Base-by-base conservation (phyloP, 2,888 invertebrate species). In the Luffia ferchaultella region DNA sequence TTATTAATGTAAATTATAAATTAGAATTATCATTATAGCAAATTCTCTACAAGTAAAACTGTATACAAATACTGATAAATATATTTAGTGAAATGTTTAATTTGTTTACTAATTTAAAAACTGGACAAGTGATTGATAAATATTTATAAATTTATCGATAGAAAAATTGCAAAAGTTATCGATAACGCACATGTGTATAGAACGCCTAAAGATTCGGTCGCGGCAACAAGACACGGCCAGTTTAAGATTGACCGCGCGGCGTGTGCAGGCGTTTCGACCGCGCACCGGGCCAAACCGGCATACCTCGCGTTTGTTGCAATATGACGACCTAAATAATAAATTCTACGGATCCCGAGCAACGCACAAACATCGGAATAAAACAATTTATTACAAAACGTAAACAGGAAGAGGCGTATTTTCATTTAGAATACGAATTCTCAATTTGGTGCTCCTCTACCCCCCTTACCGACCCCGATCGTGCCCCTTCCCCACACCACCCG, bases 371-470 rank as follows among this genome's bases (percentile, higher is more conserved):
- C 64, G 68, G 66, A 73, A 74, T 79, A 73, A 79, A 82, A 80
- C 80, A 82, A 83, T 82, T 82, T 83, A 80, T 82, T 76, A 80
- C 77, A 76, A 82, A 83, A 82, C 79, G 80, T 82, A 82, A 82
- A 82, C 82, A 82, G 83, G 83, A 83, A 83, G 79, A 74, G 72
- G 67, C 71, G 79, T 79, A 82, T 80, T 80, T 82, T 83, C 82
- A 83, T 82, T 82, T 80, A 79, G 80, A 82, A 78, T 80, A 79
- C 80, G 80, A 80, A 76, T 78, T 72, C 73, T 66, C 68, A 70
- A 73, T 68, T 66, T 52, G 51, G 46, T 42, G 16, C 17, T 12
- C 46, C 46, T 30, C 47, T 16, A 68, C 64, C 62, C 62, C 64
- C 59, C 56, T 59, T 12, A 30, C 30, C 30, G 5, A 7, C 30